A percentile compares a stretch with the other conserved stretches of the same genome.
Conservation (phyloP, 2,797 vertebrate species). For the Allobates femoralis region DNA sequence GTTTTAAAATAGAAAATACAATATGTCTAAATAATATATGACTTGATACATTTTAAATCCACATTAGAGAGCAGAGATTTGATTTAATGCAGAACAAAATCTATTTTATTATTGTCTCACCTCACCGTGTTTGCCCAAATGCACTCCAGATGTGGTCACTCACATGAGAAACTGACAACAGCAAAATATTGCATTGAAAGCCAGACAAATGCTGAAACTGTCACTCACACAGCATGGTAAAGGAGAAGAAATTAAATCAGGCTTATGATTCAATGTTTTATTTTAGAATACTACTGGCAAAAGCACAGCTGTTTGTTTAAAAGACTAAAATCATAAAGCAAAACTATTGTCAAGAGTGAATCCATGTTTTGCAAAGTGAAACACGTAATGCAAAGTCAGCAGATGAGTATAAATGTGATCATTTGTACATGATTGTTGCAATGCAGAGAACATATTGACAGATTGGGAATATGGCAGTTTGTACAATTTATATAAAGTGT, state of each 20-base stretch:
- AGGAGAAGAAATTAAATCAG: slow-evolving; percentile 70
- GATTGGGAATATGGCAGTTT: background rate
- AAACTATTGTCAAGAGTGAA: slow-evolving; percentile 5
- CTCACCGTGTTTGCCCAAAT: slow-evolving; percentile 72
- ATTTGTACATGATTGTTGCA: background rate
- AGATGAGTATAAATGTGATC: background rate
- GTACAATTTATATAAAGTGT: background rate
- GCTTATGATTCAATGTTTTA: slow-evolving; percentile 30
- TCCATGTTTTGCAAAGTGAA: background rate
- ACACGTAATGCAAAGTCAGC: background rate
- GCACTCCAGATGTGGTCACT: slow-evolving; percentile 75
- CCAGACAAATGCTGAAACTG: slow-evolving; percentile 72
- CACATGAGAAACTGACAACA: slow-evolving; percentile 71
- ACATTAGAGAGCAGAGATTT: slow-evolving; percentile 75
- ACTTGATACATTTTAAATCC: slow-evolving; percentile 73
- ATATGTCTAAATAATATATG: slow-evolving; percentile 77
- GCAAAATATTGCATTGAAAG: slow-evolving; percentile 64
- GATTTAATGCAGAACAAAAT: slow-evolving; percentile 77
- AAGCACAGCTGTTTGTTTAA: slow-evolving; percentile 35
- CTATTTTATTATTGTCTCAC: slow-evolving; percentile 79
- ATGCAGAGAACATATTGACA: background rate
- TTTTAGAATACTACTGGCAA: slow-evolving; percentile 11
- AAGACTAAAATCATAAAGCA: slow-evolving; percentile 23
- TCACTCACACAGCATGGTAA: slow-evolving; percentile 70
- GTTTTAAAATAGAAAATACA: slow-evolving; percentile 72